Percentiles rank a stretch among this genome's conserved stretches.
These are phyloP conservation scores for Apodemus agrarius DNA, from an alignment of 2,797 vertebrate genomes.

Conservation along the genomic window DNA sequence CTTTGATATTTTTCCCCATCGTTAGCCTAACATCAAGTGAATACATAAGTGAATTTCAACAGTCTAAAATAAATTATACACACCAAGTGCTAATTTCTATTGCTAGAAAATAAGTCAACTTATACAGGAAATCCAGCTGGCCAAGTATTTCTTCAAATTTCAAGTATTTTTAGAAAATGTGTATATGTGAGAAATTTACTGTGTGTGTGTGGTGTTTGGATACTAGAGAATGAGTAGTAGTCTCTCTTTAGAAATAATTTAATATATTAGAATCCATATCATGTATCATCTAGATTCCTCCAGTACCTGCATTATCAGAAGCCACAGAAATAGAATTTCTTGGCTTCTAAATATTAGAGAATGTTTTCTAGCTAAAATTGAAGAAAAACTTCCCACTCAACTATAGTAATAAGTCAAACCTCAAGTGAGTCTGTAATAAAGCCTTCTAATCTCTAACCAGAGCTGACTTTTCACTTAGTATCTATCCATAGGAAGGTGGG, in stretches of 20 bases:
- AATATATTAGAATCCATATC: background rate
- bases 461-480: background rate
- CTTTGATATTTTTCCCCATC: conserved; percentile 23
- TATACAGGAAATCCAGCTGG: conserved; percentile 48
- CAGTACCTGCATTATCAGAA: conserved; percentile 34
- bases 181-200: background rate
- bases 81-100: conserved; percentile 46
- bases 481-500: background rate
- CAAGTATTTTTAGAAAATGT: conserved; percentile 46
- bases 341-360: background rate
- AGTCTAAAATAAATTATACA: conserved; percentile 59
- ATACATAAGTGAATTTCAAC: conserved; percentile 40
- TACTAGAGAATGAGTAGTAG: background rate
- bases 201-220: background rate
- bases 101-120: conserved; percentile 61
- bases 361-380: conserved; percentile 40
- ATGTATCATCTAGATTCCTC: background rate
- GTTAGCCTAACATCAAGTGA: conserved; percentile 46
- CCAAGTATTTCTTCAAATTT: conserved; percentile 62
- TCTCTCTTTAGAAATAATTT: background rate
- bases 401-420: background rate
- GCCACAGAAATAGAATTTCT: background rate
- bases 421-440: background rate
- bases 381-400: background rate
- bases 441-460: background rate